A percentile compares a stretch with the other conserved stretches of the same genome.
Conservation (phyloP, 2,113 vertebrate genomes). For the Laticauda laticaudata region DNA sequence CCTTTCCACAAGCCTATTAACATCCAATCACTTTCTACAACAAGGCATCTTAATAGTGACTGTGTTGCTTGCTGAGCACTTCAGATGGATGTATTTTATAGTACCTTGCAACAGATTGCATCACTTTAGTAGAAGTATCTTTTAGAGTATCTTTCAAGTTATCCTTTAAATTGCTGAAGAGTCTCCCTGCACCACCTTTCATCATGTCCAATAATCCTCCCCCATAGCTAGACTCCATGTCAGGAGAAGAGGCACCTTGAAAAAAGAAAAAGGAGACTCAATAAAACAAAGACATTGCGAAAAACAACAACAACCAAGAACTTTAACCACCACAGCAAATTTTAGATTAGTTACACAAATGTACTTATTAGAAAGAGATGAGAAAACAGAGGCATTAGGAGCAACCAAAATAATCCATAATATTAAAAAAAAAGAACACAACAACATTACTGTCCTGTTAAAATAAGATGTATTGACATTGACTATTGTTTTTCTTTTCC, state of each 20-base stretch:
- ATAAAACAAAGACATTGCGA: neutral
- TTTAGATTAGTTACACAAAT: neutral
- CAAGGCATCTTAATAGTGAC: neutral
- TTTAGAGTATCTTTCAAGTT: constrained; percentile 98
- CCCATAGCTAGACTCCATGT: constrained; percentile 91
- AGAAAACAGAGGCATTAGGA: neutral
- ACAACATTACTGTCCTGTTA: neutral
- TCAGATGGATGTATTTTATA: constrained; percentile 8
- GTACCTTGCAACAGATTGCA: constrained; percentile 96
- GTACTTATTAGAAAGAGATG: accelerated
- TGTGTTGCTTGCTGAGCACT: accelerated
- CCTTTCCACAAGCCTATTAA: neutral
- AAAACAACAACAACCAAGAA: neutral
- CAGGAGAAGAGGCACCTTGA: constrained; percentile 79
- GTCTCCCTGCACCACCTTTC: constrained; percentile 95
- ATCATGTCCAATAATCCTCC: constrained; percentile 97
- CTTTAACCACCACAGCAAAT: neutral
- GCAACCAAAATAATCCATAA: neutral
- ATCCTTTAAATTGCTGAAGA: constrained; percentile 98
- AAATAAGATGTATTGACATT: neutral
- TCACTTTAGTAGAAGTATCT: constrained; percentile 96
- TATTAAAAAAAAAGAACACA: neutral
- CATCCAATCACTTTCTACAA: neutral
- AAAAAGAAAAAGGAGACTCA: constrained; percentile 13
- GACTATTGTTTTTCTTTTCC: neutral